Conservation (phyloP, 2,888 invertebrate genomes). For the Oscheius onirici region DNA sequence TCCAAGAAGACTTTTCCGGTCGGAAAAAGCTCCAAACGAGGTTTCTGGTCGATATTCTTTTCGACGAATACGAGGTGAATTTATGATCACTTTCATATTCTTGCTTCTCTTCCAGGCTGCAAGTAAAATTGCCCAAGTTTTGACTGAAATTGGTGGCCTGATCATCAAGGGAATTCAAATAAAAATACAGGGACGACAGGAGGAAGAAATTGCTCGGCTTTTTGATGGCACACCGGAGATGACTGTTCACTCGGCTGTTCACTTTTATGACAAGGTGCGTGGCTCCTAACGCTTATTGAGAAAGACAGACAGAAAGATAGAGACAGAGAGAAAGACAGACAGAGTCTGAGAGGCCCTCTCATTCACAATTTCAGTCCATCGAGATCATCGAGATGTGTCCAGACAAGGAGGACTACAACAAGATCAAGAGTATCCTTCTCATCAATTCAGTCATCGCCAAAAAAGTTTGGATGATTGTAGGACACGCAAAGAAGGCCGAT, state of each 20-base stretch:
- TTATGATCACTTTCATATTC: background rate
- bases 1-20: conserved; percentile 7
- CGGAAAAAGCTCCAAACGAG: background rate
- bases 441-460: conserved; percentile 6
- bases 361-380: background rate
- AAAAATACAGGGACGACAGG: background rate
- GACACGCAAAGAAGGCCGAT: background rate
- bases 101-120: conserved; percentile 1
- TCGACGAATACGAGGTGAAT: conserved; percentile 7
- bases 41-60: background rate
- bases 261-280: conserved; percentile 17
- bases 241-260: background rate
- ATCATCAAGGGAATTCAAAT: background rate
- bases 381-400: conserved; percentile 15
- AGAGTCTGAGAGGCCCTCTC: no score
- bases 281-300: background rate
- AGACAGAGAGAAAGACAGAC: no score
- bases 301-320: no score
- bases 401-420: background rate
- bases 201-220: background rate
- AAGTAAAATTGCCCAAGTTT: conserved; percentile 4
- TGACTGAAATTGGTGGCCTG: background rate
- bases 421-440: background rate
- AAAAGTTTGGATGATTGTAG: background rate
- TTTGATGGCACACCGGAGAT: background rate